These are phyloP conservation scores for Noctuana brunneofusca DNA, from an alignment of 2,888 invertebrate genomes.

Conservation along the genomic window DNA sequence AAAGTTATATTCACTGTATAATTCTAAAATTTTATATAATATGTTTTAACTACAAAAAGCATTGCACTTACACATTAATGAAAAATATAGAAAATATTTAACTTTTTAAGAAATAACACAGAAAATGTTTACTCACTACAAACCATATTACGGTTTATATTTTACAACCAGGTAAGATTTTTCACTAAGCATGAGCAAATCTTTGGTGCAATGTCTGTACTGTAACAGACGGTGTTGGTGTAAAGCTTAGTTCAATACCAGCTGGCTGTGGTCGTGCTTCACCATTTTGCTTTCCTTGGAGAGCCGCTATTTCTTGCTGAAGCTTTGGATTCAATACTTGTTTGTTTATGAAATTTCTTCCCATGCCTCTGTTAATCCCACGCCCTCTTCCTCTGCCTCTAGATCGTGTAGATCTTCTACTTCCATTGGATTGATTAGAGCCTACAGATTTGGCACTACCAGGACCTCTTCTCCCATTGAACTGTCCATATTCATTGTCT, in stretches of 20 bases:
- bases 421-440: slow-evolving; percentile 64
- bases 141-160: background rate
- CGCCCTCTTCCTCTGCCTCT: slow-evolving; percentile 56
- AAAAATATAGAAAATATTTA: background rate
- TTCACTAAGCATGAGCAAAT: slow-evolving; percentile 60
- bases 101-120: background rate
- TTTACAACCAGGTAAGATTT: background rate
- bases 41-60: background rate
- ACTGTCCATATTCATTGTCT: slow-evolving; percentile 64
- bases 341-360: slow-evolving; percentile 68
- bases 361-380: slow-evolving; percentile 61
- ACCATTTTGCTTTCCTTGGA: slow-evolving; percentile 67
- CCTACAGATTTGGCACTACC: slow-evolving; percentile 73
- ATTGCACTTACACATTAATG: background rate
- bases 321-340: slow-evolving; percentile 69
- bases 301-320: slow-evolving; percentile 74
- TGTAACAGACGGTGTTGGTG: slow-evolving; percentile 70
- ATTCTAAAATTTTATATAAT: too few relatives aligned
- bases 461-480: slow-evolving; percentile 63
- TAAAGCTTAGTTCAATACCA: slow-evolving; percentile 54
- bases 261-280: slow-evolving; percentile 39
- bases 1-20: background rate
- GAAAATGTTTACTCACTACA: background rate
- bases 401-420: slow-evolving; percentile 54
- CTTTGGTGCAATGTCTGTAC: slow-evolving; percentile 72